phyloP scores from a whole-genome alignment of 1,140 invertebrate species.

The Diorhabda carinulata region DNA sequence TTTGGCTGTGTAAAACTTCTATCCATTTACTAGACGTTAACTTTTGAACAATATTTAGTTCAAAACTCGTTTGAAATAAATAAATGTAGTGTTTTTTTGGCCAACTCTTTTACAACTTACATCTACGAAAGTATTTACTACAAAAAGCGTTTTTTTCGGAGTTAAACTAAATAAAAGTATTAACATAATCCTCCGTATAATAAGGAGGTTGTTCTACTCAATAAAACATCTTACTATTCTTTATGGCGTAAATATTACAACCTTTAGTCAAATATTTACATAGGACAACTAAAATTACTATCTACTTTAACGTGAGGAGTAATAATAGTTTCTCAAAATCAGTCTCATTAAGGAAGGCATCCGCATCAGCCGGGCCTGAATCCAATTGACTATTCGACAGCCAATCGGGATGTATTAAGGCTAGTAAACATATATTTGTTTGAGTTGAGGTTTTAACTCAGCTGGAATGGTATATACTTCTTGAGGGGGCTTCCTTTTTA shows the following conservation, averaged over 20 bases:
- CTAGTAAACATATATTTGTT: slow-evolving; percentile 84
- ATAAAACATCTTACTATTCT: slow-evolving; percentile 16
- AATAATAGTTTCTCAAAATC: slow-evolving; percentile 25
- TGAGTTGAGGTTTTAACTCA: slow-evolving; percentile 79
- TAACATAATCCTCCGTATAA: slow-evolving; percentile 24
- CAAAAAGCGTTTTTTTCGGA: slow-evolving; percentile 23
- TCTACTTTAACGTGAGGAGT: slow-evolving; percentile 25
- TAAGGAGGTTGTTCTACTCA: slow-evolving; percentile 16
- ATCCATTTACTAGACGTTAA: background rate
- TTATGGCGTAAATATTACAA: slow-evolving; percentile 14
- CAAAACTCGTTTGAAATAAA: background rate
- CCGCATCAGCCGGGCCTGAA: slow-evolving; percentile 13
- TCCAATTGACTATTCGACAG: slow-evolving; percentile 6
- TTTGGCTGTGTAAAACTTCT: background rate
- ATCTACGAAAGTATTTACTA: slow-evolving; percentile 24
- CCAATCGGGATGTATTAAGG: slow-evolving; percentile 9
- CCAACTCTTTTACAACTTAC: slow-evolving; percentile 7
- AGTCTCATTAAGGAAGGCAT: slow-evolving; percentile 33
- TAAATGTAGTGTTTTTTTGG: background rate
- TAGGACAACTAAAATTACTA: slow-evolving; percentile 10
- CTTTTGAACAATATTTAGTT: background rate
- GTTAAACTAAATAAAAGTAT: slow-evolving; percentile 29
- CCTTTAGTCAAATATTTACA: slow-evolving; percentile 19
- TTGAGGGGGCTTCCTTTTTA: slow-evolving; percentile 73
- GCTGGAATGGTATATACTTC: slow-evolving; percentile 80